phyloP scores from a whole-genome alignment of 2,888 invertebrate genomes.

The Cremastinae sp. region DNA sequence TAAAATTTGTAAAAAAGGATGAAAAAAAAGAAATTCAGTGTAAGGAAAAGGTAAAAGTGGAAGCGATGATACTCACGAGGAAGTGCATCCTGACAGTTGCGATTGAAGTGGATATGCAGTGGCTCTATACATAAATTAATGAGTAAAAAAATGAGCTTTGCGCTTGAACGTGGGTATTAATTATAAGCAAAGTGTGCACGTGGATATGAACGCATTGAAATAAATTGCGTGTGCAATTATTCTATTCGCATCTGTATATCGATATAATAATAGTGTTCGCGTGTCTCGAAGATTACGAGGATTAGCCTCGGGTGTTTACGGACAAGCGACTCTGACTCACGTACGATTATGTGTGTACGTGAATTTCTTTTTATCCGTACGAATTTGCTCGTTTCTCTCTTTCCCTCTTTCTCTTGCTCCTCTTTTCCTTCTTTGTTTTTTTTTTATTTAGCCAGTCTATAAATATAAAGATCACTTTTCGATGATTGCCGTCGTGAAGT shows the following conservation, averaged over 20 bases:
- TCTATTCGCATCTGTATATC: neutral
- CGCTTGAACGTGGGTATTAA: neutral
- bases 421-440: too few species aligned
- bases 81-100: conserved; percentile 67
- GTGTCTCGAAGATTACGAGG: neutral
- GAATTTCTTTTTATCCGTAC: too few species aligned
- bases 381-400: too few species aligned
- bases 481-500: conserved; percentile 77
- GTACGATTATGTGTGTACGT: conserved; percentile 1
- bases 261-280: conserved; percentile 8
- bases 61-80: conserved; percentile 66
- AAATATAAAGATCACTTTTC: conserved; percentile 66
- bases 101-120: conserved; percentile 25
- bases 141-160: conserved; percentile 4
- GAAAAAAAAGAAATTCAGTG: too few species aligned
- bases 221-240: too few species aligned
- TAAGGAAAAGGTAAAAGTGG: neutral
- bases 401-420: too few species aligned
- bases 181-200: neutral
- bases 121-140: conserved; percentile 5
- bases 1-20: neutral
- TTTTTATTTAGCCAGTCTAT: neutral
- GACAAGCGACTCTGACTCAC: conserved; percentile 23
- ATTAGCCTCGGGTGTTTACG: conserved; percentile 23
- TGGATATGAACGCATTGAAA: neutral